phyloP scores from a whole-genome alignment of 1,140 invertebrate genomes.

The Diabrotica undecimpunctata region DNA sequence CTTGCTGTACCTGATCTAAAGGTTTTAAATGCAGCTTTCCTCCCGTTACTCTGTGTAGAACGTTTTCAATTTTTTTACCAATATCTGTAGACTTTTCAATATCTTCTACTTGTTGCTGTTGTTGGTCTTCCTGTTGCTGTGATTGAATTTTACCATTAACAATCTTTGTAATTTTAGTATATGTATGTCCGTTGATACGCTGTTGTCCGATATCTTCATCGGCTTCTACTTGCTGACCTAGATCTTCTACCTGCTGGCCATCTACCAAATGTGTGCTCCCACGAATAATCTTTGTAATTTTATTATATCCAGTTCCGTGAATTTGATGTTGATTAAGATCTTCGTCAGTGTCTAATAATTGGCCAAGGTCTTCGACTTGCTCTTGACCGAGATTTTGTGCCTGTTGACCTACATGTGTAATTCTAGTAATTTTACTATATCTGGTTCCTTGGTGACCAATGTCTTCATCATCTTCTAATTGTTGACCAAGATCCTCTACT shows the following conservation, averaged over 20 bases:
- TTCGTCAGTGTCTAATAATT: neutral
- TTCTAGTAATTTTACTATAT: neutral
- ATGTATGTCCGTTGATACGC: neutral
- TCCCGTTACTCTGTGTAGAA: neutral
- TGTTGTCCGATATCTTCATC: neutral
- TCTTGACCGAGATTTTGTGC: neutral
- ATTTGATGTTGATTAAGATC: neutral
- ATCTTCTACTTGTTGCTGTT: no score
- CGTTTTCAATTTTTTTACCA: neutral
- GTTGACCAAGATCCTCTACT: neutral
- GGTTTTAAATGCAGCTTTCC: neutral
- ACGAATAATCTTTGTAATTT: neutral
- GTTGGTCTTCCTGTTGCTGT: no score
- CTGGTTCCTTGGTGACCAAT: neutral
- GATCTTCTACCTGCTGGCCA: conserved; percentile 8
- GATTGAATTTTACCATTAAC: no score
- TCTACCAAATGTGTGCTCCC: no score
- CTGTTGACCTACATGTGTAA: neutral
- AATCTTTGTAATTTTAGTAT: neutral
- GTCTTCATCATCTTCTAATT: neutral
- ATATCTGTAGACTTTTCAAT: neutral
- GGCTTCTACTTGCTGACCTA: neutral
- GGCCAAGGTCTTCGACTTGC: neutral
- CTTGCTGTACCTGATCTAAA: neutral
- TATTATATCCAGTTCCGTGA: neutral